Base-by-base conservation (phyloP, 53 echinoderm and acorn worm genomes). In the Antedon mediterranea region DNA sequence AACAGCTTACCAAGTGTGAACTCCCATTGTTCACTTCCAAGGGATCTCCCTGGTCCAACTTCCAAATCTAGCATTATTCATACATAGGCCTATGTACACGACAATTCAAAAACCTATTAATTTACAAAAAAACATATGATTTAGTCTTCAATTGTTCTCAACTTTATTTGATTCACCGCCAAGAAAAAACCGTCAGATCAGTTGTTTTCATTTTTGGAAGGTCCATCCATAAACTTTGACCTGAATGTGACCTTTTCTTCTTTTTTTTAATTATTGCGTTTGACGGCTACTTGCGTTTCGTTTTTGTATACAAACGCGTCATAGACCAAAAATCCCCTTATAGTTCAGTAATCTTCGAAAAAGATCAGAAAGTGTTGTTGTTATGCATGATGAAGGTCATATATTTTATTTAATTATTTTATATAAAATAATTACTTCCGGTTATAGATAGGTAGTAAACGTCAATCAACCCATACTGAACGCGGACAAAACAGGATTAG, bases 11-110 rank as follows among this genome's bases (percentile, higher is more conserved):
- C 93, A 71, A 93, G 90, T 41, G 90, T 88, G 44, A 93, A 93
- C 74, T 93, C 93, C 93, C 93, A 93, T 77, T 90, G 90, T 78
- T 93, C 90, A 75, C 90, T 90, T 76, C 93, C 93, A 43, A 93
- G 89, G 31, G 95, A 95, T 76, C 95, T 81, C 37, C 91, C 95
- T 28, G 95, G 95, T 31, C 91, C 91, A 34, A 95, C 95, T 73
- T 95, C 95, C 57, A 95, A 84, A 86, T 95, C 95, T 73, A 95
- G 85, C 95, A 95, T 95, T n/a, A 73, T 89, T 28, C 72, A 72
- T 57, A 57, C 57, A 57, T 57, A 57, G 2, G 57, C 23, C 57
- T 57, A 18, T 23, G 23, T n/a, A n/a, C n/a, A n/a, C n/a, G n/a
- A 57, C 23, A 57, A 57, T 57, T n/a, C n/a, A n/a, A 57, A 2